phyloP scores from a whole-genome alignment of 2,797 vertebrate species.

The Calcarius lapponicus region DNA sequence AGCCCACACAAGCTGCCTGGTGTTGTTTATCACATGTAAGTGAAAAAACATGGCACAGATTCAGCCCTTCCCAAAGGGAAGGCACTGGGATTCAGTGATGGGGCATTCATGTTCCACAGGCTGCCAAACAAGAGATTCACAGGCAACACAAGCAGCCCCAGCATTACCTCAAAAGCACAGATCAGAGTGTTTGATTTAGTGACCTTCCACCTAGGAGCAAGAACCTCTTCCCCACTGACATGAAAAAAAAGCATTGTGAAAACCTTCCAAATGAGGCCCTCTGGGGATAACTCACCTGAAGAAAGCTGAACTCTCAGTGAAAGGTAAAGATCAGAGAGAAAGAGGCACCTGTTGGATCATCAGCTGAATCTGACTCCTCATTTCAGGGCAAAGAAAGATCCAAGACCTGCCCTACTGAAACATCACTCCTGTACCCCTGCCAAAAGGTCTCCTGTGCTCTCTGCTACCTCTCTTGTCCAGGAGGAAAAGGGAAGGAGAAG shows the following conservation, averaged over 20 bases:
- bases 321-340: neutral
- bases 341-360: neutral
- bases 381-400: neutral
- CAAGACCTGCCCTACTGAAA: neutral
- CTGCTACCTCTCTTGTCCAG: neutral
- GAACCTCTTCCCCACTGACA: neutral
- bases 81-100: neutral
- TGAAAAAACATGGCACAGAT: neutral
- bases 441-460: neutral
- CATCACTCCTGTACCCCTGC: accelerated
- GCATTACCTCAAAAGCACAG: neutral
- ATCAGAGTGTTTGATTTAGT: neutral
- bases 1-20: neutral
- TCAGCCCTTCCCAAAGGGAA: neutral
- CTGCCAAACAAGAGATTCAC: neutral
- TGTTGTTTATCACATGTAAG: neutral
- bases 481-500: neutral
- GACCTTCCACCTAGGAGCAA: neutral
- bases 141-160: neutral
- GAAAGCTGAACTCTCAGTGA: neutral
- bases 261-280: neutral
- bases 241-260: neutral
- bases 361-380: neutral
- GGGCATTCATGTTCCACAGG: neutral
- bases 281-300: neutral